Evolutionary conservation across 2,797 vertebrate species (phyloP), one percentile per base, ranked within the genome.

Genomic region (Sebastes hubbsi): DNA sequence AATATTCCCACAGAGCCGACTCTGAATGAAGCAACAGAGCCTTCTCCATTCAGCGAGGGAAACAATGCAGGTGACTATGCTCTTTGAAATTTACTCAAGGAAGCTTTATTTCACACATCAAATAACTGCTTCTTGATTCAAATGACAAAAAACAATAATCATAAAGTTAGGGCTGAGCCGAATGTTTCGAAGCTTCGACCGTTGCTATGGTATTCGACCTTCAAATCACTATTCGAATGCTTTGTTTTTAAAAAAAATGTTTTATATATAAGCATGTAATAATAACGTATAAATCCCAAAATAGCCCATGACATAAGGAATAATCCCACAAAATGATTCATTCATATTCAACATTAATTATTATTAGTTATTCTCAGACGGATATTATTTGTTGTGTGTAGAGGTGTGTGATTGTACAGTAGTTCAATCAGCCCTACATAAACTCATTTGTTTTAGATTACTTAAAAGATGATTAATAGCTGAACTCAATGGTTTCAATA

Each of bases 1-100:
- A 73, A 84, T 66, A 20, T 85, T 69, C 63, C 63, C 73, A 82
- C 90, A 95, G 85, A 90, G 3, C 63, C 59, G 11, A 5, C 56
- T n/a, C 2, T 65, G 63, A 70, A 8, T 72, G 86, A 78, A 59
- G 60, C 46, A 54, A 52, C 63, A n/a, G 75, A 92, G 22, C 8
- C 20, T 29, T 38, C 32, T 10, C 20, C 63, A 3, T 56, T 82
- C 68, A 79, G 24, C 0, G 77, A 90, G 20, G 91, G 67, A 82
- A 65, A 80, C 29, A 3, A 46, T 46, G 49, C 76, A 87, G 91
- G 93, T 91, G 74, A 93, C 16, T 42, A 16, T 55, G 7, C 11
- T 32, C 56, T 60, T 18, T 0, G 11, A 77, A 46, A 13, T 52
- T 1, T 11, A 10, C 8, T 34, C 14, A 46, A 38, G n/a, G 6